Evolutionary conservation across 23 tunicate genomes (phyloP), one percentile per base, ranked within the genome.

Genomic region (Oikopleura dioica): DNA sequence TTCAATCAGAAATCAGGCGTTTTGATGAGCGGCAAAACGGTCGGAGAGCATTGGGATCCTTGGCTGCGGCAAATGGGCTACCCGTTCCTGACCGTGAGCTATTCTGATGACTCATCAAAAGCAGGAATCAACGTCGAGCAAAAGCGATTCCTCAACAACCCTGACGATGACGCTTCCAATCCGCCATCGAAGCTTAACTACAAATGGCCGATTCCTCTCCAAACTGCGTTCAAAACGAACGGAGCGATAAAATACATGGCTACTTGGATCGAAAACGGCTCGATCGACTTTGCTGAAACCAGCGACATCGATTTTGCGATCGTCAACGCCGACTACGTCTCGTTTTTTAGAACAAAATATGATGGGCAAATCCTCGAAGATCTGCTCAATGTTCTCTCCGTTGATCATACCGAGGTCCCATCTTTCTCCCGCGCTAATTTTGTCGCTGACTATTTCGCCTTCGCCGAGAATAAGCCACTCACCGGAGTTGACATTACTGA

Each of bases 51-150:
- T 21, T 63, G 16, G 16, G 72, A 63, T 29, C 72, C 72, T 21
- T 63, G 72, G 72, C 4, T 63, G 72, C 16, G 72, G 26, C 72
- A 63, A 63, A 63, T 63, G 72, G 72, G 72, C 4, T 63, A 16
- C n/a, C 72, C 72, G 4, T 63, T 63, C 31, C 2, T 63, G 31
- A 24, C 4, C 2, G 4, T 63, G 26, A 21, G 31, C 28, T 21
- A 23, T 21, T 21, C 30, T 2, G 31, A 4, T 21, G 4, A 23
- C 30, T 63, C 32, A 2, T 5, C 2, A 63, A 2, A 12, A 2
- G 72, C 72, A 28, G 55, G 55, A 44, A 9, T 44, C 16, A 44
- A 44, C 9, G n/a, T 63, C 30, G 16, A 23, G 26, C 72, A 63
- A 29, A 24, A 63, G n/a, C 26, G 72, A 28, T 63, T 63, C n/a